Base-by-base conservation (phyloP, 2,888 invertebrate species). In the Aphodius granarius region DNA sequence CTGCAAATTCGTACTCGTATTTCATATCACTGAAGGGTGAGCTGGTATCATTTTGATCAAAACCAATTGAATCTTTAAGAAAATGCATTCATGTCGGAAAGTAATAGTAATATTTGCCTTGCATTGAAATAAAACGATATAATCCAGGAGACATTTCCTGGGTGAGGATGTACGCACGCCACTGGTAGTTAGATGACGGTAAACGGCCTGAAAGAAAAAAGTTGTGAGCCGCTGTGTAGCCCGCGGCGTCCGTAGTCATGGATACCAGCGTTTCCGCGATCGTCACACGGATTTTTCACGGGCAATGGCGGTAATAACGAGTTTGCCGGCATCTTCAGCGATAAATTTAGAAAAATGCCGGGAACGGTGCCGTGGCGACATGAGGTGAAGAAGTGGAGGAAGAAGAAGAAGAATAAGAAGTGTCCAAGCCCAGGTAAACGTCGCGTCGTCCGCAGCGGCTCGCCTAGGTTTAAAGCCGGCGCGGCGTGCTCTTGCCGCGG, bases 301-400 rank as follows among this genome's bases (percentile, higher is more conserved):
- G 43, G 73, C 76, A 71, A 65, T 76, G 73, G 73, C 76, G 73
- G 71, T 76, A 76, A 76, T 76, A 76, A 73, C 76, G 73, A 76
- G 76, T 76, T 76, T 76, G 76, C 76, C 73, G 73, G 76, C 71
- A 76, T 76, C 70, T 73, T 76, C 76, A 73, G 22, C 76, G 76
- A 76, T 76, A 76, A 76, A 76, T 78, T 75, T 76, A 72, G 77
- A 78, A 78, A 79, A 78, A 79, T 78, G 77, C 77, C 76, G 43
- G 43, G 43, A 13, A 43, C 43, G 43, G 43, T 43, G 43, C 13
- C 43, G 43, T 43, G 77, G 77, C 76, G 78, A 80, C 78, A 77
- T 79, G 79, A 78, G 43, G 43, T 3, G 43, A 43, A 43, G 43
- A 43, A 43, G 43, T 43, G 43, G 43, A 43, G 43, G 43, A 43